Conservation (phyloP, 2,113 vertebrate species). For the Notarius quadriscutis region DNA sequence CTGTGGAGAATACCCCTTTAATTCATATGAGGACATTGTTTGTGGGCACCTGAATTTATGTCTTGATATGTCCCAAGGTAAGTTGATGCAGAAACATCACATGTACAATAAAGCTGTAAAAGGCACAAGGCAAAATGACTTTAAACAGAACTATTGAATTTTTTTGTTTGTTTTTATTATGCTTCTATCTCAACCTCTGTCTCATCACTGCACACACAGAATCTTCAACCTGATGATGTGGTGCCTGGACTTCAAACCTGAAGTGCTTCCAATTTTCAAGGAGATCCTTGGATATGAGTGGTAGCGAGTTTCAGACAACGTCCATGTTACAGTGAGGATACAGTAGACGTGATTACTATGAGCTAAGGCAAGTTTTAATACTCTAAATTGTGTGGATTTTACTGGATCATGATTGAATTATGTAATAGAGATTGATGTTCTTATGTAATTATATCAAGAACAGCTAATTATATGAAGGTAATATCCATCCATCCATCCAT, state of each 20-base stretch:
- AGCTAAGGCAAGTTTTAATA: too few species aligned
- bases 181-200: neutral
- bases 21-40: neutral
- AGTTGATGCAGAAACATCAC: neutral
- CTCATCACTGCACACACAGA: neutral
- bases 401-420: too few species aligned
- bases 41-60: neutral
- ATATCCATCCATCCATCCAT: too few species aligned
- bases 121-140: neutral
- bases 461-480: too few species aligned
- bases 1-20: constrained; percentile 11
- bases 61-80: neutral
- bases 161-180: neutral
- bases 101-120: neutral
- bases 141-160: neutral
- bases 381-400: too few species aligned
- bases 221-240: neutral
- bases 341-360: too few species aligned
- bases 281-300: neutral
- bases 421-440: too few species aligned
- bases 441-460: too few species aligned
- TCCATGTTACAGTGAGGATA: neutral
- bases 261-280: neutral
- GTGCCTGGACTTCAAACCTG: neutral
- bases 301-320: neutral